Evolutionary conservation across 1,140 invertebrate species (phyloP).

Genomic region (Anastatus disparis): DNA sequence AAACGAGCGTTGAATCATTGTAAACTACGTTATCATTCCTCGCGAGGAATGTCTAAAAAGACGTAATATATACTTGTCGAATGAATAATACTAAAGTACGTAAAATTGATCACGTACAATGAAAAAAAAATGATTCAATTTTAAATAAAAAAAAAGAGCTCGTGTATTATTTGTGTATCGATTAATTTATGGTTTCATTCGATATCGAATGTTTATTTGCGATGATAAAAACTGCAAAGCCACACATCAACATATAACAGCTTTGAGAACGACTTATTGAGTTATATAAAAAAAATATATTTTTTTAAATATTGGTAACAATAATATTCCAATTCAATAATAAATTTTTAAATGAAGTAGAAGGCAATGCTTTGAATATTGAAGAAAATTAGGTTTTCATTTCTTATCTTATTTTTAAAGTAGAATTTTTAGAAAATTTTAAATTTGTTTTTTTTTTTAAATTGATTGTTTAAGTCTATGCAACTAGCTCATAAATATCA

Average conservation of each 20-base stretch:
- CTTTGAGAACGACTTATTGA: not conserved
- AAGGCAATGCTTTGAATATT: too few relatives aligned
- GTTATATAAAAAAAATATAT: too few relatives aligned
- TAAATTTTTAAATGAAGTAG: too few relatives aligned
- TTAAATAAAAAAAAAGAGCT: constrained; percentile 4
- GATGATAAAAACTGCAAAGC: not conserved
- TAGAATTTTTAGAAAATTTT: too few relatives aligned
- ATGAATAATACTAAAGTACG: not conserved
- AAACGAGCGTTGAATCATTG: too few relatives aligned
- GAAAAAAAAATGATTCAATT: constrained; percentile 19
- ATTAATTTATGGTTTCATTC: constrained; percentile 20
- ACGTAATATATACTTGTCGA: not conserved
- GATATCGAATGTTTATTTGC: not conserved
- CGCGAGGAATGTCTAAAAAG: not conserved
- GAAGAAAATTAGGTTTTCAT: too few relatives aligned
- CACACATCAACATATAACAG: not conserved
- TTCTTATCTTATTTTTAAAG: too few relatives aligned
- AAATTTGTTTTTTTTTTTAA: too few relatives aligned
- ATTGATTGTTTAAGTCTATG: too few relatives aligned
- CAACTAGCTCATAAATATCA: too few relatives aligned
- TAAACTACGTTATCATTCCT: not conserved
- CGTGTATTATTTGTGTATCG: not conserved
- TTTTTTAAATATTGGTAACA: too few relatives aligned
- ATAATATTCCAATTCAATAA: too few relatives aligned
- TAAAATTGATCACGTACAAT: not conserved